Evolutionary conservation across 23 tunicate genomes (phyloP).

Genomic region (Styela plicata): DNA sequence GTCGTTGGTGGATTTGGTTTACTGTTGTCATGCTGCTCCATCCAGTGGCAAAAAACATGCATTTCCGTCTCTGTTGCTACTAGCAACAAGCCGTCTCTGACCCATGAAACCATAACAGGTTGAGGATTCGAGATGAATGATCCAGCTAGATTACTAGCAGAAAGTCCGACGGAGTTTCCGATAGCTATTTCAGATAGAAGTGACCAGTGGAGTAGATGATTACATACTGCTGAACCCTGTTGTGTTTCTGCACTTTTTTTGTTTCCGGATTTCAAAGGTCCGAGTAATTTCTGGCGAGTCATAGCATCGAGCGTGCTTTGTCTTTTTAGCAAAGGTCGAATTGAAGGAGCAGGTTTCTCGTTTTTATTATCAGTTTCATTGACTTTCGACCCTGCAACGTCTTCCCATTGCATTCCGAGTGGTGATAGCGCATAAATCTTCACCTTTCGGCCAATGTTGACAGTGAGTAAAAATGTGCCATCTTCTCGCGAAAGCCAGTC

Average conservation of each 20-base stretch:
- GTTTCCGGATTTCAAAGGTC: conserved; percentile 18
- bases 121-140: background rate
- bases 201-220: conserved; percentile 18
- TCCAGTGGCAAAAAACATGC: conserved; percentile 89
- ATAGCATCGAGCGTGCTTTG: conserved; percentile 71
- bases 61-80: conserved; percentile 90
- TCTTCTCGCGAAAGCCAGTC: conserved; percentile 85
- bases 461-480: conserved; percentile 74
- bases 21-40: conserved; percentile 24
- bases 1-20: background rate
- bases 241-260: background rate
- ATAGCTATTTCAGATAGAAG: conserved; percentile 26
- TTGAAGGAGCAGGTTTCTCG: conserved; percentile 11
- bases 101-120: conserved; percentile 77
- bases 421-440: conserved; percentile 68
- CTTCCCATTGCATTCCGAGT: conserved; percentile 36
- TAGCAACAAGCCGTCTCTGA: conserved; percentile 75
- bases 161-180: conserved; percentile 27
- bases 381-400: background rate
- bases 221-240: background rate
- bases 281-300: conserved; percentile 60
- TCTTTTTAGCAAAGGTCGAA: conserved; percentile 28
- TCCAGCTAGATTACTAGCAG: conserved; percentile 2
- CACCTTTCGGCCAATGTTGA: conserved; percentile 43
- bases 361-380: background rate